A percentile compares a stretch with the other conserved stretches of the same genome.
Evolutionary conservation across 2,113 vertebrate genomes (phyloP).

Genomic region (Aptenodytes patagonicus): DNA sequence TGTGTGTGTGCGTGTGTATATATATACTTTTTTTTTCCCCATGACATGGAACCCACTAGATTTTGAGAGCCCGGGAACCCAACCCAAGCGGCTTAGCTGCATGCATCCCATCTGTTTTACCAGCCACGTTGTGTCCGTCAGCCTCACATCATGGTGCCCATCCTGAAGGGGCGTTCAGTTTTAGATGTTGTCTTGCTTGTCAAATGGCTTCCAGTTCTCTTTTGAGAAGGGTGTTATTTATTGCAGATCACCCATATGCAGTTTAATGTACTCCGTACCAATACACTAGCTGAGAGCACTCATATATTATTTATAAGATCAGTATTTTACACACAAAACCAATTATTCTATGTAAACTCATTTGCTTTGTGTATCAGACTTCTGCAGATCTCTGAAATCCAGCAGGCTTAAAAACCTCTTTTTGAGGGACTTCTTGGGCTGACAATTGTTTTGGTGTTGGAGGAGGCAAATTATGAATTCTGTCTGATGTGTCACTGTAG

Average conservation of each 20-base stretch:
- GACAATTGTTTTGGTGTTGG: neutral
- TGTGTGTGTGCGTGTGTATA: no score
- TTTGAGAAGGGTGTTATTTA: neutral
- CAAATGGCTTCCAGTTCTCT: neutral
- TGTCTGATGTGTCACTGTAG: neutral
- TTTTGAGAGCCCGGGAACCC: neutral
- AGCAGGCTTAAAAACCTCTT: neutral
- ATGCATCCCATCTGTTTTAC: neutral
- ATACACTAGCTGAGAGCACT: neutral
- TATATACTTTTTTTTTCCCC: no score
- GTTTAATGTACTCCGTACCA: neutral
- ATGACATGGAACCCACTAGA: neutral
- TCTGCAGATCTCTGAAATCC: neutral
- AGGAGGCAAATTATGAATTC: neutral
- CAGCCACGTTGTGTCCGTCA: rapidly evolving
- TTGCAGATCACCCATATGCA: neutral
- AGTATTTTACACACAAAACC: neutral
- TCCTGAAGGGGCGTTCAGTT: neutral
- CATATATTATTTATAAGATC: neutral
- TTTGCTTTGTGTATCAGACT: neutral
- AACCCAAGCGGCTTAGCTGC: neutral
- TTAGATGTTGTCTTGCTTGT: neutral
- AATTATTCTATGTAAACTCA: neutral
- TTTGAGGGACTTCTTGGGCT: neutral
- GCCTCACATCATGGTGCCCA: rapidly evolving